Base-by-base conservation (phyloP, 2,888 invertebrate species). In the Eledona agricola region DNA sequence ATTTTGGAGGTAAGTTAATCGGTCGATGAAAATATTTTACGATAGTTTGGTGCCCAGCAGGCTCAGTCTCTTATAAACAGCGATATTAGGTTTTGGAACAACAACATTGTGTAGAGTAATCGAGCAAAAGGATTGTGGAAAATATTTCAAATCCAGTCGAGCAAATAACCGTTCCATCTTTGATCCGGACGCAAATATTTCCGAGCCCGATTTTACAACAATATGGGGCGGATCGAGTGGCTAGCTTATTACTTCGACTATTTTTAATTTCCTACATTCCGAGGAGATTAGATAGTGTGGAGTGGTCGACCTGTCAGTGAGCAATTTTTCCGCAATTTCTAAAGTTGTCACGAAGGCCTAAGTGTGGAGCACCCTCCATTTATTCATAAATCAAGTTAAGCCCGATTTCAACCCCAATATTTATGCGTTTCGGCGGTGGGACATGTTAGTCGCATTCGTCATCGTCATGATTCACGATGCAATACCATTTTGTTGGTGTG, bases 11-110 rank as follows among this genome's bases (percentile, higher is more conserved):
- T n/a, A n/a, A n/a, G n/a, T n/a, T n/a, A n/a, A n/a, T n/a, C n/a
- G n/a, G n/a, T n/a, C n/a, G n/a, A n/a, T n/a, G n/a, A n/a, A n/a
- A n/a, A n/a, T n/a, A n/a, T n/a, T n/a, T n/a, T n/a, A n/a, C n/a
- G n/a, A n/a, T n/a, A n/a, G n/a, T n/a, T n/a, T n/a, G n/a, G n/a
- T n/a, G n/a, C n/a, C n/a, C n/a, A n/a, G n/a, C n/a, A n/a, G n/a
- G n/a, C n/a, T n/a, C n/a, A n/a, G n/a, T n/a, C n/a, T n/a, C n/a
- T n/a, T n/a, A n/a, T n/a, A n/a, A n/a, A n/a, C n/a, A n/a, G n/a
- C n/a, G n/a, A n/a, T n/a, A n/a, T n/a, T n/a, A n/a, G n/a, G n/a
- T 65, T 78, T 79, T 76, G 77, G 78, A 1, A 79, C 51, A 11
- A 79, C 67, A 40, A n/a, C n/a, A n/a, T n/a, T n/a, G 71, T 72